Evolutionary conservation across 2,113 vertebrate species (phyloP).

Genomic region (Ceratotherium simum): DNA sequence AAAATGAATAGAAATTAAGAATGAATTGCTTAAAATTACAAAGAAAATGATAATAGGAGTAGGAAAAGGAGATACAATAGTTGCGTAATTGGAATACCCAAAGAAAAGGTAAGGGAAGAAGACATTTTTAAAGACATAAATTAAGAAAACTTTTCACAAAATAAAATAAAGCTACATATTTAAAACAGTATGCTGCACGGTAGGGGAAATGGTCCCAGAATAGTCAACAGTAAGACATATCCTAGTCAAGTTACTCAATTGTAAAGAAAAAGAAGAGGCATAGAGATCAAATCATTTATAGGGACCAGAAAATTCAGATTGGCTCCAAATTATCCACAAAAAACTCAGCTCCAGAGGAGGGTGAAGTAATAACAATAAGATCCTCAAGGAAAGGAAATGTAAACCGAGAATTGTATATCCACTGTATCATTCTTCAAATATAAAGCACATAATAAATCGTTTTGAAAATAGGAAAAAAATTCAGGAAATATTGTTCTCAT

Average conservation of each 20-base stretch:
- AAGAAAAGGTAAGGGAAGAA: background rate
- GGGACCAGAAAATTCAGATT: background rate
- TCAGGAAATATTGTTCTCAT: background rate
- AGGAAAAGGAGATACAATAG: background rate
- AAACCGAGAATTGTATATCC: background rate
- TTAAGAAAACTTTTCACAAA: background rate
- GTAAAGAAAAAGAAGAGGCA: background rate
- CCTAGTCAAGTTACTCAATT: background rate
- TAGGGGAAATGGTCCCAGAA: background rate
- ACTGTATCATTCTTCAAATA: background rate
- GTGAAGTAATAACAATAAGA: background rate
- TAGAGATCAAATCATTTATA: background rate
- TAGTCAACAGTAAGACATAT: background rate
- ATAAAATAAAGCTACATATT: background rate
- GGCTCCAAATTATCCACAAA: background rate
- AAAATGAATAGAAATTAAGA: background rate
- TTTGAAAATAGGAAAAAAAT: background rate
- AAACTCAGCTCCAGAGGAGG: background rate
- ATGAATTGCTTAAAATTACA: background rate
- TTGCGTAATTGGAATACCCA: background rate
- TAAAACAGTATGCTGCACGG: background rate
- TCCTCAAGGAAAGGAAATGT: background rate
- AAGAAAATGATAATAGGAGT: background rate
- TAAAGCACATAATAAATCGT: background rate
- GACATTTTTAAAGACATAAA: constrained; percentile 2